These are phyloP conservation scores for Campoplex capitator DNA, from an alignment of 2,888 invertebrate species.

Conservation along the genomic window DNA sequence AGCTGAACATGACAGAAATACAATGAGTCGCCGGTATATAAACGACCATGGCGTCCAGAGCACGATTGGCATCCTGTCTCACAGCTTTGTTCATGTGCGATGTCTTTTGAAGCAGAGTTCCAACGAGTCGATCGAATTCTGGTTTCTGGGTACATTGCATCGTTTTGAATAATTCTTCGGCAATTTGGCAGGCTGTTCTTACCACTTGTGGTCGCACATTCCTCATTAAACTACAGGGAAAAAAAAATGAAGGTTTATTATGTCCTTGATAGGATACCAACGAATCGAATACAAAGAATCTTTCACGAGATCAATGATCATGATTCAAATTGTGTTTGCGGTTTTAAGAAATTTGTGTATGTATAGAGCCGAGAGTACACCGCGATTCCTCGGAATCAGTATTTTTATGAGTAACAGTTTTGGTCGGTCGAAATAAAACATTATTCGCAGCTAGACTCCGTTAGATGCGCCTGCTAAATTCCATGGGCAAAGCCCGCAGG, in stretches of 20 bases:
- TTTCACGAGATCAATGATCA: no score
- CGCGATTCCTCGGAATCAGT: no score
- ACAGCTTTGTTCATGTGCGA: slow-evolving; percentile 70
- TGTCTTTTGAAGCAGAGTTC: slow-evolving; percentile 70
- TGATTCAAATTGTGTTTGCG: no score
- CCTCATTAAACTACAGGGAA: slow-evolving; percentile 66
- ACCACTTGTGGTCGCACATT: slow-evolving; percentile 71
- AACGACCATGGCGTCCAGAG: slow-evolving; percentile 71
- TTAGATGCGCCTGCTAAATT: no score
- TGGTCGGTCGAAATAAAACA: no score
- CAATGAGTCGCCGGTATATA: slow-evolving; percentile 68
- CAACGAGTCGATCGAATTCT: slow-evolving; percentile 72
- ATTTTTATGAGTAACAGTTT: no score
- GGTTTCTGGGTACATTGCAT: slow-evolving; percentile 71
- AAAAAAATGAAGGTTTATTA: neutral
- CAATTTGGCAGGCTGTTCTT: slow-evolving; percentile 71
- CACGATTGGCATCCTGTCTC: slow-evolving; percentile 70
- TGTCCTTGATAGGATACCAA: no score
- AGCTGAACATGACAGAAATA: slow-evolving; percentile 65
- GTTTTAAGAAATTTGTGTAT: no score
- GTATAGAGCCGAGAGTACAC: no score
- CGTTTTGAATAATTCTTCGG: slow-evolving; percentile 71
- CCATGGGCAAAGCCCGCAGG: no score
- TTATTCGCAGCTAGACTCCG: no score
- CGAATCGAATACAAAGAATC: no score